phyloP scores from a whole-genome alignment of 2,888 invertebrate genomes.

The Synergus gifuensis region DNA sequence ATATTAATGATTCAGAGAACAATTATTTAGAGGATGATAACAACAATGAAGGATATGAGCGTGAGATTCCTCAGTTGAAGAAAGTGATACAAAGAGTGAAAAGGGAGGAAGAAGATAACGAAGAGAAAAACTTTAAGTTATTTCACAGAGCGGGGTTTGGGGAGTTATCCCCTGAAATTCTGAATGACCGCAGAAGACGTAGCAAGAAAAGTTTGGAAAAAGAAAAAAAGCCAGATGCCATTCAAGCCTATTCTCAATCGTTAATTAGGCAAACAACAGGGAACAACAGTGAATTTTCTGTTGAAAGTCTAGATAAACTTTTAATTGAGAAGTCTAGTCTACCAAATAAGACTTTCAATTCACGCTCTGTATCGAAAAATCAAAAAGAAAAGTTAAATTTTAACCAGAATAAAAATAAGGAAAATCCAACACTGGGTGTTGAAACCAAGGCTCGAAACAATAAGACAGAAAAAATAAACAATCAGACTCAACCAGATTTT shows the following conservation, averaged over 20 bases:
- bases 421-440: too few species aligned
- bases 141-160: constrained; percentile 53
- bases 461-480: too few species aligned
- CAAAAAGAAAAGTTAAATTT: background rate
- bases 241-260: background rate
- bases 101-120: background rate
- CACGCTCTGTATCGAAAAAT: background rate
- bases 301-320: background rate
- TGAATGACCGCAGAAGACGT: constrained; percentile 51
- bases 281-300: background rate
- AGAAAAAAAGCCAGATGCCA: background rate
- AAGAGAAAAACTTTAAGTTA: constrained; percentile 43
- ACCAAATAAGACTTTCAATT: background rate
- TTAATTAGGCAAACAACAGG: background rate
- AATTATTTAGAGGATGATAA: too few species aligned
- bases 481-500: background rate
- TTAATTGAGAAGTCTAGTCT: background rate
- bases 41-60: background rate
- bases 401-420: background rate
- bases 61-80: background rate
- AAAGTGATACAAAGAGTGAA: background rate
- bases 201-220: constrained; percentile 37
- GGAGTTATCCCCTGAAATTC: constrained; percentile 48
- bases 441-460: too few species aligned
- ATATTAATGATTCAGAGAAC: background rate